These are phyloP conservation scores for Premnoplex brunnescens DNA, from an alignment of 2,797 vertebrate species.

Conservation along the genomic window DNA sequence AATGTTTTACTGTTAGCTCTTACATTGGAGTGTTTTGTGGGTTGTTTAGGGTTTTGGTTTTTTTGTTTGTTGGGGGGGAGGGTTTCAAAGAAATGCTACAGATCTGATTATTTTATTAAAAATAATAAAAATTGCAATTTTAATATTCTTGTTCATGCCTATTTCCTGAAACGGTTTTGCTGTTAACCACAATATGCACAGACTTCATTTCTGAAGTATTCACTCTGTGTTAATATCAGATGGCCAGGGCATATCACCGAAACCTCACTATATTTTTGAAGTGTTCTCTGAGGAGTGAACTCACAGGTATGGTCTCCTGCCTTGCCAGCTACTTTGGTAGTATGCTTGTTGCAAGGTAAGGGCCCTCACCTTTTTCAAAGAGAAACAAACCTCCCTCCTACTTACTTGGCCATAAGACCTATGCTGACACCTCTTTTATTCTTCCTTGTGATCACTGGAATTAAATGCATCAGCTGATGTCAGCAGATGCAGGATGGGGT, in stretches of 20 bases:
- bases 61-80: neutral
- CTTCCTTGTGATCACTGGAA: neutral
- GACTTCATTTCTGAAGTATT: neutral
- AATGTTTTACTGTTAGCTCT: neutral
- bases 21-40: neutral
- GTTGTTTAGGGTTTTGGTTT: neutral
- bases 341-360: neutral
- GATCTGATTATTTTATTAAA: neutral
- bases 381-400: neutral
- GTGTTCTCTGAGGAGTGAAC: neutral
- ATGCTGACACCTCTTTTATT: neutral
- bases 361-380: neutral
- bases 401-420: neutral
- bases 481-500: neutral
- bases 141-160: neutral
- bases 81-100: neutral
- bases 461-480: neutral
- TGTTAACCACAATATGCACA: accelerated
- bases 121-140: neutral
- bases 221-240: neutral
- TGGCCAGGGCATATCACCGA: neutral
- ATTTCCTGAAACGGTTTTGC: neutral
- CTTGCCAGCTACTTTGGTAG: accelerated
- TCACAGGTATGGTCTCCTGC: neutral
- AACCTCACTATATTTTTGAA: neutral